Evolutionary conservation across 64 coral and sea anemone genomes (phyloP), one percentile per base, ranked within the genome.

Genomic region (Anthopleura sola): DNA sequence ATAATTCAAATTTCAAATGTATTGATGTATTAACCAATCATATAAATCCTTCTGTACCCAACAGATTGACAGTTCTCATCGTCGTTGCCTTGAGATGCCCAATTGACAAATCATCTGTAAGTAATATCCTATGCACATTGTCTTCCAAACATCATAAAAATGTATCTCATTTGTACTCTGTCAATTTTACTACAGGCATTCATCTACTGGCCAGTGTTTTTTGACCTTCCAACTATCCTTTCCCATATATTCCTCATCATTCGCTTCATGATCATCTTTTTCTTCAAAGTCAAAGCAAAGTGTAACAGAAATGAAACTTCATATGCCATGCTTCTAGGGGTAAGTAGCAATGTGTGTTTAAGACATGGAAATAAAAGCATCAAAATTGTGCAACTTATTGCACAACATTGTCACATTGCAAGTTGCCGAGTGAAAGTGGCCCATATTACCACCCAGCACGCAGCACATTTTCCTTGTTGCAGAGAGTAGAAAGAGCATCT

Each of bases 231-330:
- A 0, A 56, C 82, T 3, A 49, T 54, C 37, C 19, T 83, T 6
- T 54, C 50, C 3, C 55, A 83, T 49, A 34, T 83, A 56, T 50
- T 83, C 19, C 82, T 83, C 82, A 49, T 83, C 1, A 16, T 54
- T 13, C 82, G 82, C 9, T 83, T 83, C 34, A 6, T 83, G 47
- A 58, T 58, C 17, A 83, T 83, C n/a, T 83, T 83, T 34, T 38
- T 10, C 49, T 56, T 23, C 34, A 28, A 83, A 55, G 34, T 55
- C 50, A 83, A 29, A 49, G 20, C 0, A 37, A 47, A 79, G 24
- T 44, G 34, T 26, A 44, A 18, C 10, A 79, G 17, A 24, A 79
- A 79, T 15, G 31, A 48, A 47, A 23, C 37, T 19, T 79, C 44
- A 12, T 44, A 44, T 79, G 12, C 37, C 2, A 17, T 79, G 19